Percentiles rank a stretch among this genome's conserved stretches.
Conservation (phyloP, 2,113 vertebrate species). For the Panthera uncia region DNA sequence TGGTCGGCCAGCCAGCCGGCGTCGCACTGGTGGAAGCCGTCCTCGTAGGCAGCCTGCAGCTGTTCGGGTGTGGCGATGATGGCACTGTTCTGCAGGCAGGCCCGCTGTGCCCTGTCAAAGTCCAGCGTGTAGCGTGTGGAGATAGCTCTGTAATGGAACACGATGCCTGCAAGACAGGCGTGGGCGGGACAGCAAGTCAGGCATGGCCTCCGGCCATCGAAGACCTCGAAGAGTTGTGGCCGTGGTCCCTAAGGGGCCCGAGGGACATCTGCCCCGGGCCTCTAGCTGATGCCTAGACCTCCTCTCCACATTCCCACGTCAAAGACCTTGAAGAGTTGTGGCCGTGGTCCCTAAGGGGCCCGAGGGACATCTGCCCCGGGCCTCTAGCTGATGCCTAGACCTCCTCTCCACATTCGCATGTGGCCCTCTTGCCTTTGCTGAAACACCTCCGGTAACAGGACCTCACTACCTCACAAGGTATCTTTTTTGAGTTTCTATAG, state of each 20-base stretch:
- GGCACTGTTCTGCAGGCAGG: conserved; percentile 93
- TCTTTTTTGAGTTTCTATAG: background rate
- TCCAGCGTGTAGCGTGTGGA: conserved; percentile 94
- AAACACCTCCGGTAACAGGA: background rate
- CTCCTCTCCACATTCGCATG: background rate
- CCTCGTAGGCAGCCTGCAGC: conserved; percentile 95
- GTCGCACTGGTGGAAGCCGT: conserved; percentile 96
- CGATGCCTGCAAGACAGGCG: conserved; percentile 87
- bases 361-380: background rate
- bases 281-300: no score
- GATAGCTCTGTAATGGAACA: conserved; percentile 97
- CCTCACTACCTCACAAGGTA: background rate
- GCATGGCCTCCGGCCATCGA: background rate
- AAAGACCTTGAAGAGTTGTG: no score
- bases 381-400: background rate
- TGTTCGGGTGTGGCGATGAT: conserved; percentile 94
- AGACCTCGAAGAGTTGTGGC: background rate
- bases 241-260: no score
- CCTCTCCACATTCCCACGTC: no score
- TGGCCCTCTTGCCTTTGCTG: background rate
- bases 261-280: no score
- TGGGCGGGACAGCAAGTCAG: background rate
- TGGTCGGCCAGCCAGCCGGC: conserved; percentile 97
- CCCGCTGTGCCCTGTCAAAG: conserved; percentile 92
- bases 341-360: background rate